A percentile compares a stretch with the other conserved stretches of the same genome.
Conservation (phyloP, 2,888 invertebrate genomes). For the Tenthredo mesomela region DNA sequence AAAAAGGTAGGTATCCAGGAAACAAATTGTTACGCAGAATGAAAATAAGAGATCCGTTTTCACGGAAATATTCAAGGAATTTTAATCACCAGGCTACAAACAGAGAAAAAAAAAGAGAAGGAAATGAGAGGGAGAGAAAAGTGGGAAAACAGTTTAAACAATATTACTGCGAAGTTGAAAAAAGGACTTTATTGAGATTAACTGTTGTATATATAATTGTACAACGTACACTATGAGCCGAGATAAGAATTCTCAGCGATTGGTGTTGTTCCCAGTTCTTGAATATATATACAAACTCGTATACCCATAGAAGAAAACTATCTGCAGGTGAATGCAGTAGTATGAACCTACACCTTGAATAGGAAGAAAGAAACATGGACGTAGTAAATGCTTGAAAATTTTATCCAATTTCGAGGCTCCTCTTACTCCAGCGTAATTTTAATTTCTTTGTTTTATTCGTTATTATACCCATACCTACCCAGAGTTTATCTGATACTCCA, state of each 20-base stretch:
- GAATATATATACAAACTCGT: not conserved
- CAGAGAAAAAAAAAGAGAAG: not conserved
- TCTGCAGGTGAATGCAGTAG: not conserved
- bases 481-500: not conserved
- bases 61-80: constrained; percentile 33
- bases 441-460: not conserved
- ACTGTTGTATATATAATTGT: not conserved
- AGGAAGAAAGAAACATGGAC: not conserved
- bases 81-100: constrained; percentile 32
- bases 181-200: constrained; percentile 34
- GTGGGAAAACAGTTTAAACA: constrained; percentile 34
- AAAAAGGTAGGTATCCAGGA: constrained; percentile 9
- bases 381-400: not conserved
- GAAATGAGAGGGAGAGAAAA: not conserved
- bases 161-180: constrained; percentile 38
- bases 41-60: constrained; percentile 37
- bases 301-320: not conserved
- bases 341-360: not conserved
- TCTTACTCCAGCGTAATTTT: not conserved
- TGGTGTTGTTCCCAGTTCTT: not conserved
- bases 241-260: not conserved
- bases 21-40: constrained; percentile 37
- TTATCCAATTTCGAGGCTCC: not conserved
- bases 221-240: not conserved
- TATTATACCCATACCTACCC: not conserved